Evolutionary conservation across 2,888 invertebrate genomes (phyloP).

Genomic region (Chrysolina oricalcia): DNA sequence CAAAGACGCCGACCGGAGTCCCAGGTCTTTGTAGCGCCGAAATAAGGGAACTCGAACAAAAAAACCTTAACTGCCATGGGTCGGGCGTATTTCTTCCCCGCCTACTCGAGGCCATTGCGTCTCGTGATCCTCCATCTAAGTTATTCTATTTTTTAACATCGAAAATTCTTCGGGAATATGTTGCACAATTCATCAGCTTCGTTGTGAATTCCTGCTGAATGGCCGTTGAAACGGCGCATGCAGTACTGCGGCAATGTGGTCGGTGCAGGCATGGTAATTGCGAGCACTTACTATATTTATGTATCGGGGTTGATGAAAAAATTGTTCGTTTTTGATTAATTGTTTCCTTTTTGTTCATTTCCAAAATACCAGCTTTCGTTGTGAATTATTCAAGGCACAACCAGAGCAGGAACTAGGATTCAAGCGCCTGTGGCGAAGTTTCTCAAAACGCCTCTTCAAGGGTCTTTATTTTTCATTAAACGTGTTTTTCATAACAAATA

Average conservation of each 20-base stretch:
- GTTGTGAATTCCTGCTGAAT: slow-evolving; percentile 12
- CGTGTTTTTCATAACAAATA: too few species aligned
- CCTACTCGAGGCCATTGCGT: slow-evolving; percentile 60
- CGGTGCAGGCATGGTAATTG: background rate
- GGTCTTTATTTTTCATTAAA: too few species aligned
- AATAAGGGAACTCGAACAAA: slow-evolving; percentile 67
- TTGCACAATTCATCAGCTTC: slow-evolving; percentile 19
- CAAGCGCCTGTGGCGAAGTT: too few species aligned
- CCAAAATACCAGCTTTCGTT: too few species aligned
- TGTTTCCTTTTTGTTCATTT: too few species aligned
- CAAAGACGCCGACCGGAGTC: slow-evolving; percentile 65
- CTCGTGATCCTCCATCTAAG: slow-evolving; percentile 26
- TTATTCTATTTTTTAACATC: slow-evolving; percentile 19
- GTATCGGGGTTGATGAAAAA: background rate
- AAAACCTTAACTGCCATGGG: slow-evolving; percentile 62
- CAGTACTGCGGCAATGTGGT: background rate
- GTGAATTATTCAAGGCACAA: too few species aligned
- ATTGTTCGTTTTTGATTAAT: too few species aligned
- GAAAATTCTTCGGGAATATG: slow-evolving; percentile 15
- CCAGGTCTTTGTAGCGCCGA: slow-evolving; percentile 66
- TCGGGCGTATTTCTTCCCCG: slow-evolving; percentile 65
- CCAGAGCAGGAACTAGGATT: too few species aligned
- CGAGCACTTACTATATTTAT: background rate
- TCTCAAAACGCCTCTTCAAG: too few species aligned
- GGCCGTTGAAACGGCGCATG: background rate